phyloP scores from a whole-genome alignment of 1,140 invertebrate genomes.

The Drosophila ogumai region DNA sequence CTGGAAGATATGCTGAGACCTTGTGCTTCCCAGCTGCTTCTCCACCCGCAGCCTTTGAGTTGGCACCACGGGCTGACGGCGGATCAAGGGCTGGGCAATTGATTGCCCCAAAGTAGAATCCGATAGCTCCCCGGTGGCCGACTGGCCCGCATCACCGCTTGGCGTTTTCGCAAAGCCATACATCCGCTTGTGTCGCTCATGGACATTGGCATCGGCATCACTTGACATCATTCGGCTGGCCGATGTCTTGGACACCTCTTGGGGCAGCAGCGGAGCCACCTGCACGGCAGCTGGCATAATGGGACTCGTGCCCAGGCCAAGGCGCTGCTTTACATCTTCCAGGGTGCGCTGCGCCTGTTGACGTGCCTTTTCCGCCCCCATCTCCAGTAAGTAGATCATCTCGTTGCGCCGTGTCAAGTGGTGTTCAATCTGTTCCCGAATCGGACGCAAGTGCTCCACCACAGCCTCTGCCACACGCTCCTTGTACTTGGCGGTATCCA shows the following conservation, averaged over 20 bases:
- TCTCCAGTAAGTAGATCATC: slow-evolving; percentile 89
- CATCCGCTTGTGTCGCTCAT: slow-evolving; percentile 44
- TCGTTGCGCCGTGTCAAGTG: slow-evolving; percentile 88
- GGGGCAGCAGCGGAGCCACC: slow-evolving; percentile 48
- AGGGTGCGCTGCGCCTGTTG: slow-evolving; percentile 89
- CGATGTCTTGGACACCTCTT: slow-evolving; percentile 36
- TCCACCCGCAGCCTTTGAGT: slow-evolving; percentile 59
- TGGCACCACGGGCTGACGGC: slow-evolving; percentile 47
- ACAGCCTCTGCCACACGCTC: slow-evolving; percentile 90
- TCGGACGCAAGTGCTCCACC: slow-evolving; percentile 90
- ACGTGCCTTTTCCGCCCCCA: slow-evolving; percentile 89
- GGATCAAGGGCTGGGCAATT: neutral
- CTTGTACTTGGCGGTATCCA: slow-evolving; percentile 94
- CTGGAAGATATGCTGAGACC: slow-evolving; percentile 44
- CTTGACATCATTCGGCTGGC: slow-evolving; percentile 52
- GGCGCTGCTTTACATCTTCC: slow-evolving; percentile 88
- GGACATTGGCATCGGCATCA: slow-evolving; percentile 19
- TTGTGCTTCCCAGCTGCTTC: slow-evolving; percentile 24
- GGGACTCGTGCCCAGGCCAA: slow-evolving; percentile 86
- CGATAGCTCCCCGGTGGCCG: slow-evolving; percentile 8
- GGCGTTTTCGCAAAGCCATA: slow-evolving; percentile 11
- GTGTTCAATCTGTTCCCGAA: slow-evolving; percentile 87
- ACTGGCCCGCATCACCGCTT: slow-evolving; percentile 32
- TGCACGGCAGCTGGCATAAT: slow-evolving; percentile 41
- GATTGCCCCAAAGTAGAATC: neutral